A percentile compares a stretch with the other conserved stretches of the same genome.
phyloP scores from a whole-genome alignment of 1,140 invertebrate genomes.

The Neodiprion fabricii region DNA sequence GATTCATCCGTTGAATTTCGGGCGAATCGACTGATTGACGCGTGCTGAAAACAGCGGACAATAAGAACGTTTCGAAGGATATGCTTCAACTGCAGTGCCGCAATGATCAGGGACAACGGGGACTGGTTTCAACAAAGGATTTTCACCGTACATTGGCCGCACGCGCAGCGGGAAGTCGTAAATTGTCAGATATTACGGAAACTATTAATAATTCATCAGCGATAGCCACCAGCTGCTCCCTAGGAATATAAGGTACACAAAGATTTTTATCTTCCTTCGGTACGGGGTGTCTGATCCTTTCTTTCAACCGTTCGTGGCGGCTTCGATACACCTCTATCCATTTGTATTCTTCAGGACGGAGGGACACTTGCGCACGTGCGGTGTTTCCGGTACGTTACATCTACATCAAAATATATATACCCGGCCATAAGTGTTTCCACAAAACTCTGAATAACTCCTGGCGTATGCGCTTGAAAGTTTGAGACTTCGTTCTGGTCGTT shows the following conservation, averaged over 20 bases:
- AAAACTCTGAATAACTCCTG: too few species aligned
- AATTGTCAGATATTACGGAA: constrained; percentile 3
- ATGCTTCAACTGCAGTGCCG: constrained; percentile 8
- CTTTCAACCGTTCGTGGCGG: background rate
- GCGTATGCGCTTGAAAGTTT: too few species aligned
- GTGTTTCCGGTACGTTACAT: too few species aligned
- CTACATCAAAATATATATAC: too few species aligned
- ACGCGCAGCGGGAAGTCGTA: background rate
- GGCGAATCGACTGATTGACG: constrained; percentile 30
- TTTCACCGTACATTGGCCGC: too few species aligned
- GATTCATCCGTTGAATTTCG: constrained; percentile 48
- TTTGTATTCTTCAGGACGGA: too few species aligned
- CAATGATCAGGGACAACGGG: constrained; percentile 21
- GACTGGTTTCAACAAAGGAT: background rate
- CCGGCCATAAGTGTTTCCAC: too few species aligned
- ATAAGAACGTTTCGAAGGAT: constrained; percentile 9
- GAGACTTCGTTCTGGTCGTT: too few species aligned
- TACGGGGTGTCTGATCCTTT: background rate
- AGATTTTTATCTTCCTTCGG: background rate
- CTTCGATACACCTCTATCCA: too few species aligned
- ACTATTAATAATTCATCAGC: background rate
- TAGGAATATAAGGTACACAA: background rate
- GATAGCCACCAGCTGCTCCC: background rate
- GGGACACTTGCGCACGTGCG: too few species aligned
- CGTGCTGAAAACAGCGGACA: constrained; percentile 10